Conservation (phyloP, 2,888 invertebrate genomes). For the Phortica magna region DNA sequence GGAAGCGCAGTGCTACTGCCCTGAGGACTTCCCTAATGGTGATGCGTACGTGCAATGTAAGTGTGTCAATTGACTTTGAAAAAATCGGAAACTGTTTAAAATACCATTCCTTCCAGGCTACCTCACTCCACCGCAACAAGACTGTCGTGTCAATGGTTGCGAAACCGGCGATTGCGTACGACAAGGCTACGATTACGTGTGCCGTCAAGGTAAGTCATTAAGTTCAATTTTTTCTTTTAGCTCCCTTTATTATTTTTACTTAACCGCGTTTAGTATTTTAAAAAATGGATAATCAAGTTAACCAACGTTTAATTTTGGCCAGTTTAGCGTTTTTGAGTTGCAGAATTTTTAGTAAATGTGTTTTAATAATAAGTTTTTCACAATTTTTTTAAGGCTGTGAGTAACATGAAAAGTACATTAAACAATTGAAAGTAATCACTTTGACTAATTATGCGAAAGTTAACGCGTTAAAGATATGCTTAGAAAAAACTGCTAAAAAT, state of each 20-base stretch:
- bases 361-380: conserved; percentile 51
- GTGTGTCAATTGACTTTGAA: conserved; percentile 71
- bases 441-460: conserved; percentile 60
- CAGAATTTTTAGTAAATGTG: conserved; percentile 42
- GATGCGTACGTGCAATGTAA: conserved; percentile 92
- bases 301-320: conserved; percentile 53
- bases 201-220: conserved; percentile 77
- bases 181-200: conserved; percentile 89
- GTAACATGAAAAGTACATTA: conserved; percentile 56
- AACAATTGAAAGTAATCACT: conserved; percentile 52
- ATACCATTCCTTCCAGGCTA: conserved; percentile 59
- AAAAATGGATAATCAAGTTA: conserved; percentile 58
- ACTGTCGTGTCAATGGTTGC: conserved; percentile 91
- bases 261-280: conserved; percentile 38
- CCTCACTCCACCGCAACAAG: conserved; percentile 79
- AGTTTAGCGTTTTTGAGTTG: conserved; percentile 40
- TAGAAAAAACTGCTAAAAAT: conserved; percentile 12
- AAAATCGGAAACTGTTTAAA: neutral
- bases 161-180: conserved; percentile 90
- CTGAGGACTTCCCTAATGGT: conserved; percentile 88
- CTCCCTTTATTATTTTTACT: neutral
- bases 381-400: conserved; percentile 56
- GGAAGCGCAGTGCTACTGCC: conserved; percentile 90
- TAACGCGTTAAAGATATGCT: conserved; percentile 6
- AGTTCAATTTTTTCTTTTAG: conserved; percentile 20